Evolutionary conservation across 2,113 vertebrate species (phyloP), one percentile per base, ranked within the genome.

Genomic region (Sphaerodactylus townsendi): DNA sequence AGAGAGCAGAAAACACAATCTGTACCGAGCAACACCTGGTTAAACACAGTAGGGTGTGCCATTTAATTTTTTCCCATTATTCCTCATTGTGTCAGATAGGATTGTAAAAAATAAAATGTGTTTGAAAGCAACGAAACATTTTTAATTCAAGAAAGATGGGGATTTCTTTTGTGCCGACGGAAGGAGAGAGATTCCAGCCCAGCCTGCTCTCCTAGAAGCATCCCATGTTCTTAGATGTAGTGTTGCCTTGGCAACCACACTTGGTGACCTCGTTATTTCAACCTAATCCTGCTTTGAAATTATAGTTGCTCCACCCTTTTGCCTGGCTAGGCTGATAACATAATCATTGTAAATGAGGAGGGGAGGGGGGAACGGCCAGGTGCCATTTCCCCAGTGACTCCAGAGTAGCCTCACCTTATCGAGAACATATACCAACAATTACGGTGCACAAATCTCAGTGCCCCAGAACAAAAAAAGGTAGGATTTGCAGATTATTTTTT

Each of bases 221-320:
- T 98, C 98, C 97, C 97, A 97, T 98, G 97, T 98, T 99, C 98
- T 98, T 98, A 97, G 98, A 99, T 99, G 98, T 99, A 97, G 97
- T 84, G 98, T 99, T 98, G 95, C 97, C 97, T 98, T 98, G 97
- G 97, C 97, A 99, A 99, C 98, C 96, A 97, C 97, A 98, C 98
- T 99, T 98, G 97, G 98, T 99, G 98, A 98, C 98, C 98, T 99
- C 98, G 98, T 99, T 99, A 99, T 99, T 99, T 98, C 98, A 98
- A 97, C 98, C 98, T 98, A 99, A 99, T 99, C 98, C 98, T 97
- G 97, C 94, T 96, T 98, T 98, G 98, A 98, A 99, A 99, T 99
- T 99, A 99, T 98, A 97, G 97, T 97, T 97, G 98, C 98, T 98
- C 98, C 98, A 98, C 98, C 98, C 98, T 99, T 99, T 99, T 99